A percentile compares a stretch with the other conserved stretches of the same genome.
Conservation (phyloP, 2,113 vertebrate genomes). For the Callocephalon fimbriatum region DNA sequence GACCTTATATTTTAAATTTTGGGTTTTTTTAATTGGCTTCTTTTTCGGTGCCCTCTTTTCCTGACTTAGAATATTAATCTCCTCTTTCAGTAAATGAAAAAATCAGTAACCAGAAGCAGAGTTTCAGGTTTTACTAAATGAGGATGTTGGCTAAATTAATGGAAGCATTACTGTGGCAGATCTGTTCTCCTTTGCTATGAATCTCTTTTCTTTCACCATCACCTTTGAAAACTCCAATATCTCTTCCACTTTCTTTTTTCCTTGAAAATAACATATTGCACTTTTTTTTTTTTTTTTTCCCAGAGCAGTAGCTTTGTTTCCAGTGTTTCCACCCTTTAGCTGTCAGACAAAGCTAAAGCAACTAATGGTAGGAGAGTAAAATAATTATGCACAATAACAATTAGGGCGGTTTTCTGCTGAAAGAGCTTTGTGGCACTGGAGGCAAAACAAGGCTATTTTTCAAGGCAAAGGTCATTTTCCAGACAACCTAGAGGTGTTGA, state of each 20-base stretch:
- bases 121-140: not conserved
- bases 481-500: not conserved
- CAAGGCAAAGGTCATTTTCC: not conserved
- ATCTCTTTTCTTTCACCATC: not conserved
- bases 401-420: not conserved
- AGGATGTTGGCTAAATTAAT: not conserved
- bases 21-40: not conserved
- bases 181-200: not conserved
- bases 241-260: not conserved
- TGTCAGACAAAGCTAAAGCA: not conserved
- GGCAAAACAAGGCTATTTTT: not conserved
- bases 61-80: not conserved
- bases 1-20: not conserved
- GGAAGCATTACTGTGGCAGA: not conserved
- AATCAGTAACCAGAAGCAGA: not conserved
- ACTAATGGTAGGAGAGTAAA: not conserved
- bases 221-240: not conserved
- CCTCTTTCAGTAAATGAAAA: not conserved
- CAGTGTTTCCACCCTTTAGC: not conserved
- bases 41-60: not conserved
- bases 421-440: not conserved
- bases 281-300: too few relatives aligned
- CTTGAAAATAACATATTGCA: not conserved
- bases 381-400: not conserved
- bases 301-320: not conserved